These are phyloP conservation scores for Magallana nippona DNA, from an alignment of 2,888 invertebrate species.

Conservation along the genomic window DNA sequence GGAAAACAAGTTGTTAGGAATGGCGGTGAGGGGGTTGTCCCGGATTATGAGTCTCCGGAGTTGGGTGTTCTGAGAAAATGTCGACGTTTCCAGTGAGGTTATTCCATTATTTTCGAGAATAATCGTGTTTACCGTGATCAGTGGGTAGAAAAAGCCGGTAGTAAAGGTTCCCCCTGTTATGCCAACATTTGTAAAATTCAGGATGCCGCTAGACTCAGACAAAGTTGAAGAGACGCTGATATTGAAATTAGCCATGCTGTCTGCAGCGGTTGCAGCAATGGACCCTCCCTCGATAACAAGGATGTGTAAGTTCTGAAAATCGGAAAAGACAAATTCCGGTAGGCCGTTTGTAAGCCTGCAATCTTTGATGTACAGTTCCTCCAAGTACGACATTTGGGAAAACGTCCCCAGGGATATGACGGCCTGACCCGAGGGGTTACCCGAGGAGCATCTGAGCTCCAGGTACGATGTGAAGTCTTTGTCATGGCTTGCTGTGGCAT, in stretches of 20 bases:
- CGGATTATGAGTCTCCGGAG: slow-evolving; percentile 35
- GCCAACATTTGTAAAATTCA: slow-evolving; percentile 39
- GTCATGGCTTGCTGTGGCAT: slow-evolving; percentile 50
- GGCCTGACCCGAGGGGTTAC: slow-evolving; percentile 42
- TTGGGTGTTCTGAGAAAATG: slow-evolving; percentile 41
- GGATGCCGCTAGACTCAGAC: slow-evolving; percentile 40
- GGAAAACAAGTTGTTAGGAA: slow-evolving; percentile 40
- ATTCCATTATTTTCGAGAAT: slow-evolving; percentile 43
- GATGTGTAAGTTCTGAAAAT: slow-evolving; percentile 49
- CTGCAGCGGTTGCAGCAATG: slow-evolving; percentile 48
- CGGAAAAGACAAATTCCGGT: slow-evolving; percentile 50
- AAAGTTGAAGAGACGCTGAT: slow-evolving; percentile 44
- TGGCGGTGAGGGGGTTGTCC: slow-evolving; percentile 41
- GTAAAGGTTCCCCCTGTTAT: slow-evolving; percentile 37
- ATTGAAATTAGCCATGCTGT: slow-evolving; percentile 46
- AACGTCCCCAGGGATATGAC: slow-evolving; percentile 47
- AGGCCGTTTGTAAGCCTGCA: slow-evolving; percentile 50
- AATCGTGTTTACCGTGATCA: slow-evolving; percentile 36
- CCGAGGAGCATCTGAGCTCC: slow-evolving; percentile 54
- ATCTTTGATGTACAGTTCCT: slow-evolving; percentile 58
- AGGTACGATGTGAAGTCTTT: slow-evolving; percentile 57
- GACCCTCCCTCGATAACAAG: slow-evolving; percentile 57
- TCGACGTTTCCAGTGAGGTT: slow-evolving; percentile 18
- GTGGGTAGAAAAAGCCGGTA: slow-evolving; percentile 36
- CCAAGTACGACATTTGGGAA: slow-evolving; percentile 48